Conservation (phyloP, 2,888 invertebrate genomes). For the Anorthoa munda region DNA sequence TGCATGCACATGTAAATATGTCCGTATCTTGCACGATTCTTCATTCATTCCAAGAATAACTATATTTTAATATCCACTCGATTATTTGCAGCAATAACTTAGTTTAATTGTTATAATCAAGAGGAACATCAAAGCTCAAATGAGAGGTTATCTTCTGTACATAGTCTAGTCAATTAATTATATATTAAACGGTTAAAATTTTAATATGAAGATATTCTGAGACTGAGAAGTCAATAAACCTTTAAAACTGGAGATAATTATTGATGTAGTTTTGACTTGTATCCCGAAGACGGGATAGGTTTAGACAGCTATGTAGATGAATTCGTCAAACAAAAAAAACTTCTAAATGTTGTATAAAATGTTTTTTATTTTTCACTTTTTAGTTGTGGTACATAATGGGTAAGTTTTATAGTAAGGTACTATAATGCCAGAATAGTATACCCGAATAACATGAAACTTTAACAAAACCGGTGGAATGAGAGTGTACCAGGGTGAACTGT, state of each 20-base stretch:
- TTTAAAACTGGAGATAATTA: constrained; percentile 22
- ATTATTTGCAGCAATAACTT: constrained; percentile 53
- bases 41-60: constrained; percentile 49
- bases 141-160: constrained; percentile 53
- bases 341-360: too few species aligned
- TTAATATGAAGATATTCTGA: constrained; percentile 37
- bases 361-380: too few species aligned
- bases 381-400: too few species aligned
- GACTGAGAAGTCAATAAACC: constrained; percentile 53
- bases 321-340: not conserved
- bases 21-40: constrained; percentile 46
- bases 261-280: not conserved
- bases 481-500: too few species aligned
- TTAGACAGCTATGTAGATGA: not conserved
- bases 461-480: too few species aligned
- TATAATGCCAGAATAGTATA: too few species aligned
- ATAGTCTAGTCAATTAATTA: constrained; percentile 40
- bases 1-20: constrained; percentile 28
- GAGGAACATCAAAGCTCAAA: constrained; percentile 49
- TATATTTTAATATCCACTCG: constrained; percentile 29
- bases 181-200: constrained; percentile 28
- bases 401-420: too few species aligned
- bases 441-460: too few species aligned
- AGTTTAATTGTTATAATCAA: constrained; percentile 55
- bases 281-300: not conserved